Conservation (phyloP, 2,797 vertebrate species). For the Lithobates pipiens region DNA sequence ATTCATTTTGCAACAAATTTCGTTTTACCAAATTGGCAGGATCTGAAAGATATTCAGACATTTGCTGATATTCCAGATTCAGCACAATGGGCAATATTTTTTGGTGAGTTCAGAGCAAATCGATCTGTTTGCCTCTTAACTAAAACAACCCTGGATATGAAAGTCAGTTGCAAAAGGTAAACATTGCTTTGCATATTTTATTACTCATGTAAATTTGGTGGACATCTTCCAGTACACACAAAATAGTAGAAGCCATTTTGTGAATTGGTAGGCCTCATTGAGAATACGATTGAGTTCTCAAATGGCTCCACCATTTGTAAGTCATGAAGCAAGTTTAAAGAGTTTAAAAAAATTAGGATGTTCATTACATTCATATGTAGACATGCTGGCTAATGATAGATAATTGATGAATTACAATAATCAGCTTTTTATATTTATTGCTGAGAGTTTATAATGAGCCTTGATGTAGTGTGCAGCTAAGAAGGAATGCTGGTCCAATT, state of each 20-base stretch:
- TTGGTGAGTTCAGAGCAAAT: no score
- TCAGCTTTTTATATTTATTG: conserved; percentile 50
- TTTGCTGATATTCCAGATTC: not conserved
- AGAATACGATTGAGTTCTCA: not conserved
- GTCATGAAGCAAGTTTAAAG: not conserved
- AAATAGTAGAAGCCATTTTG: not conserved
- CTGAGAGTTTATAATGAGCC: conserved; percentile 40
- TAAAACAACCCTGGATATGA: no score
- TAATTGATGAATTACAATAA: conserved; percentile 49
- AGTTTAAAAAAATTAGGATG: conserved; percentile 23
- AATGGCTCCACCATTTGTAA: not conserved
- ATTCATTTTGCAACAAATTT: no score
- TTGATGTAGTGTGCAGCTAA: conserved; percentile 44
- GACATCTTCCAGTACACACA: no score
- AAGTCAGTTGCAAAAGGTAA: no score
- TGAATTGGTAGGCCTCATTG: not conserved
- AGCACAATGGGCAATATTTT: not conserved
- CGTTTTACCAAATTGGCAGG: not conserved
- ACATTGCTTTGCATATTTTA: no score
- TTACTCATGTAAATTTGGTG: no score
- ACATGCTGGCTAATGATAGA: conserved; percentile 32
- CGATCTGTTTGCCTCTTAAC: not conserved
- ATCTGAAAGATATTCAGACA: not conserved
- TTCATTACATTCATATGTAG: conserved; percentile 25
- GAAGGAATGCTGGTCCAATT: conserved; percentile 13